These are phyloP conservation scores for Microplitis deprimator DNA, from an alignment of 2,888 invertebrate species.

Conservation along the genomic window DNA sequence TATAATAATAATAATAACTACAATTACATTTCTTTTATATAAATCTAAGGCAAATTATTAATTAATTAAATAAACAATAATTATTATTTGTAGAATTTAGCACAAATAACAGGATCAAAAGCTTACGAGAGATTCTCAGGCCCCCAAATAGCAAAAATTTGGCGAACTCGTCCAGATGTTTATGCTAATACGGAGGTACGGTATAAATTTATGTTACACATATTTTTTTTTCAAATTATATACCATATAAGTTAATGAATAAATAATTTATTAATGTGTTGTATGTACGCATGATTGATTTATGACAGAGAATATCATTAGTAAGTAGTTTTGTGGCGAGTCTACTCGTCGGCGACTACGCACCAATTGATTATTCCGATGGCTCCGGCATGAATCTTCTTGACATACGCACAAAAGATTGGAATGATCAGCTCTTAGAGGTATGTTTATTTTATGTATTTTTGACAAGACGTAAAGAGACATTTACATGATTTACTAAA, in stretches of 20 bases:
- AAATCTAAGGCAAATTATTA: slow-evolving; percentile 1
- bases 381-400: slow-evolving; percentile 97
- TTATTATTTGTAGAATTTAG: slow-evolving; percentile 75
- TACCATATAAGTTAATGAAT: not conserved
- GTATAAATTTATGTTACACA: slow-evolving; percentile 11
- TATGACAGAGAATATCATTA: slow-evolving; percentile 85
- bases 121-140: slow-evolving; percentile 95
- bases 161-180: slow-evolving; percentile 78
- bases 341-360: slow-evolving; percentile 88
- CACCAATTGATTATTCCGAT: slow-evolving; percentile 92
- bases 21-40: slow-evolving; percentile 19
- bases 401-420: slow-evolving; percentile 83
- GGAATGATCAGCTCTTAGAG: slow-evolving; percentile 84
- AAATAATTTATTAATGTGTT: not conserved
- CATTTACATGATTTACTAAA: not conserved
- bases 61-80: not conserved
- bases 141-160: slow-evolving; percentile 92
- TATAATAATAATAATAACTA: not conserved
- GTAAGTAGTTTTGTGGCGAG: slow-evolving; percentile 95
- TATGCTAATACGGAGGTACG: slow-evolving; percentile 83
- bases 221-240: not conserved
- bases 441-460: slow-evolving; percentile 65
- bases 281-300: not conserved
- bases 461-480: not conserved
- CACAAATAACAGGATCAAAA: slow-evolving; percentile 86